Conservation (phyloP, 2,888 invertebrate genomes). For the Leptopilina syphax region DNA sequence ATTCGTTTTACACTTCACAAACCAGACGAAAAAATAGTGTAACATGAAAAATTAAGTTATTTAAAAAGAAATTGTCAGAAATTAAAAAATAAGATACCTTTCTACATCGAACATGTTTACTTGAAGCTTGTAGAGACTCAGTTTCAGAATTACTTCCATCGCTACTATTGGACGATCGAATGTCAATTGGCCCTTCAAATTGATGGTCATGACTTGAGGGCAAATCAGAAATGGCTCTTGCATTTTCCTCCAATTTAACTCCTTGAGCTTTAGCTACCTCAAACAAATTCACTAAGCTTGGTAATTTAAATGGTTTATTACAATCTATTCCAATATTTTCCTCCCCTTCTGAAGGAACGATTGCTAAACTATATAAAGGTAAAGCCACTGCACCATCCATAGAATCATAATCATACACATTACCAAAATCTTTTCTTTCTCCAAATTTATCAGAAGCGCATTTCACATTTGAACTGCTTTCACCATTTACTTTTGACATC, state of each 20-base stretch:
- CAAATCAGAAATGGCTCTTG: constrained; percentile 66
- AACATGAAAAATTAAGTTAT: too few species aligned
- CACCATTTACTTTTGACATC: not conserved
- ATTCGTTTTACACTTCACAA: too few species aligned
- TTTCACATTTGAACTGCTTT: not conserved
- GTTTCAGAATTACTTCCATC: constrained; percentile 73
- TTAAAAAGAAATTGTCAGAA: too few species aligned
- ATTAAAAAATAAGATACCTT: constrained; percentile 56
- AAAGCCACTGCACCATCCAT: constrained; percentile 58
- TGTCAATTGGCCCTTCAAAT: constrained; percentile 61
- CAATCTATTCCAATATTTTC: constrained; percentile 52
- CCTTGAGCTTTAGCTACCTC: constrained; percentile 66
- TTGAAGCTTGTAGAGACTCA: constrained; percentile 68
- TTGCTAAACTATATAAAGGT: constrained; percentile 53
- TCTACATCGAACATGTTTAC: constrained; percentile 61
- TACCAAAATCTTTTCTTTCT: constrained; percentile 22
- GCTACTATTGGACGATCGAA: constrained; percentile 70
- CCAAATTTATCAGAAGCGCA: not conserved
- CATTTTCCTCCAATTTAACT: constrained; percentile 67
- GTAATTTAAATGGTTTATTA: constrained; percentile 68
- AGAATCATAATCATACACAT: not conserved
- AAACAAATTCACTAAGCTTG: constrained; percentile 69
- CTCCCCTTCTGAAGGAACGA: constrained; percentile 51
- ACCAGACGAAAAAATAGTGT: too few species aligned
- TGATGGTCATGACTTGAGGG: constrained; percentile 57